phyloP scores from a whole-genome alignment of 2,113 vertebrate species.

The Cyphomyrus plagiostoma region DNA sequence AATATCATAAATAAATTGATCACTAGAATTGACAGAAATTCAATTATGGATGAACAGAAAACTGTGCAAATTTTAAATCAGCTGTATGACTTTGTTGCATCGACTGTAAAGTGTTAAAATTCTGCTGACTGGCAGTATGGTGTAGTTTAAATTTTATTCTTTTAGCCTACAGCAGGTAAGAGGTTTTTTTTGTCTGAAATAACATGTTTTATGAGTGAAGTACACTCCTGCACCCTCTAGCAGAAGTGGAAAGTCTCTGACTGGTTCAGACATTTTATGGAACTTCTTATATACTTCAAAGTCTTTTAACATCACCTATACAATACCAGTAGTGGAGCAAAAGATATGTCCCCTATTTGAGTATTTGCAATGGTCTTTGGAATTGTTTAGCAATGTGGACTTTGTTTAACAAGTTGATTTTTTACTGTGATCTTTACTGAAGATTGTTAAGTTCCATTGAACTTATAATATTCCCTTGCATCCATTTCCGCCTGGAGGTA shows the following conservation, averaged over 20 bases:
- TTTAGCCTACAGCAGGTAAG: not conserved
- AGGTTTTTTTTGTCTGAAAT: not conserved
- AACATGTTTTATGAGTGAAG: not conserved
- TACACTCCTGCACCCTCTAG: not conserved
- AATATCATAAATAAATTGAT: not conserved
- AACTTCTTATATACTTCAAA: slow-evolving; percentile 64
- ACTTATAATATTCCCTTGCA: not conserved
- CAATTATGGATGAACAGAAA: not conserved
- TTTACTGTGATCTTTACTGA: not conserved
- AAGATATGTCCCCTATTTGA: slow-evolving; percentile 18
- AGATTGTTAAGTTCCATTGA: not conserved
- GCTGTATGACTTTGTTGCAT: not conserved
- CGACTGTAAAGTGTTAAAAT: not conserved
- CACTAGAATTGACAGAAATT: not conserved
- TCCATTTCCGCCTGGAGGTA: slow-evolving; percentile 3
- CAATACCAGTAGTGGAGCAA: slow-evolving; percentile 41
- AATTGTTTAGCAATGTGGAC: slow-evolving; percentile 7
- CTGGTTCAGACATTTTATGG: slow-evolving; percentile 34
- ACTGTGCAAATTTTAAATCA: not conserved
- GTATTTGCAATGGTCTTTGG: slow-evolving; percentile 32
- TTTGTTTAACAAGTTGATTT: not conserved
- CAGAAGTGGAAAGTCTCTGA: not conserved
- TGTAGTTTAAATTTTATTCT: not conserved
- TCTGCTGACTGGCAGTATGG: not conserved
- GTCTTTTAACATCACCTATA: slow-evolving; percentile 58